phyloP scores from a whole-genome alignment of 2,888 invertebrate genomes.

The Troides aeacus region DNA sequence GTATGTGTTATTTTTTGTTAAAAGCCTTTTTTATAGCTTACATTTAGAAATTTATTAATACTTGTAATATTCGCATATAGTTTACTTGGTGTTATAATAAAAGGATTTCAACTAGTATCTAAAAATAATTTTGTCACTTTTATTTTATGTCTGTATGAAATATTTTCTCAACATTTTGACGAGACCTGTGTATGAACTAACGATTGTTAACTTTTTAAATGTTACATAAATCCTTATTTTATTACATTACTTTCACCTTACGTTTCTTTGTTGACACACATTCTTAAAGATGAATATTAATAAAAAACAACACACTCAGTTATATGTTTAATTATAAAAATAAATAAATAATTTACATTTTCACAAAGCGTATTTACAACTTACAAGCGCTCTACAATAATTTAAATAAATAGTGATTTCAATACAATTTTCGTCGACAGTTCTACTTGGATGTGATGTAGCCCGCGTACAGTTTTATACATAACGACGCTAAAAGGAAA shows the following conservation, averaged over 20 bases:
- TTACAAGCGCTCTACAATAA: constrained; percentile 55
- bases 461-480: no score
- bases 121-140: not conserved
- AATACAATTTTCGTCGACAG: constrained; percentile 21
- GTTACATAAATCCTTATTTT: no score
- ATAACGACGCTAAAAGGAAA: no score
- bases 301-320: not conserved
- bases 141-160: not conserved
- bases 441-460: no score
- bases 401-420: constrained; percentile 42
- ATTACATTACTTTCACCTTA: no score
- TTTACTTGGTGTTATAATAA: not conserved
- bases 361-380: constrained; percentile 72
- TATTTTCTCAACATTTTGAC: no score
- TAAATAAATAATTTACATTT: constrained; percentile 77
- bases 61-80: not conserved
- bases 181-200: no score
- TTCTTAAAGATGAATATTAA: not conserved
- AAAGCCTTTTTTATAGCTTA: not conserved
- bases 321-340: constrained; percentile 52
- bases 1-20: not conserved
- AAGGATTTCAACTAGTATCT: not conserved
- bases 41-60: not conserved
- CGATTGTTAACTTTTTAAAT: no score
- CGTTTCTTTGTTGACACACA: no score